Evolutionary conservation across 2,113 vertebrate genomes (phyloP).

Genomic region (Nycticryphes semicollaris): DNA sequence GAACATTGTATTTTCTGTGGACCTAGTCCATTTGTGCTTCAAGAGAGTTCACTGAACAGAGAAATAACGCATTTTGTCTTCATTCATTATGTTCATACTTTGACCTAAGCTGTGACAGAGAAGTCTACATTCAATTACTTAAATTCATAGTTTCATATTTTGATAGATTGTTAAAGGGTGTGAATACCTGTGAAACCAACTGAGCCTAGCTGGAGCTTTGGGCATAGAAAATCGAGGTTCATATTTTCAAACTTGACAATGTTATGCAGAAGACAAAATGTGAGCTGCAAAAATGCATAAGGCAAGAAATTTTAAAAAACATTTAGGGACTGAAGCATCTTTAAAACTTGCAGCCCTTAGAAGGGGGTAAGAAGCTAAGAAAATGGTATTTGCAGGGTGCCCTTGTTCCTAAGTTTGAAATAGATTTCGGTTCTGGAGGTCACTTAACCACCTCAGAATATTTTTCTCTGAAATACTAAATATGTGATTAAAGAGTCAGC

Average conservation of each 20-base stretch:
- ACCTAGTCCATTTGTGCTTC: neutral
- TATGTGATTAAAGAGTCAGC: slow-evolving; percentile 53
- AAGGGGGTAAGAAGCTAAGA: neutral
- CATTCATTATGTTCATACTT: neutral
- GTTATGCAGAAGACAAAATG: neutral
- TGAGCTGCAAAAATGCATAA: neutral
- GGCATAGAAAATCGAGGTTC: neutral
- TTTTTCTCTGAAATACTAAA: slow-evolving; percentile 15
- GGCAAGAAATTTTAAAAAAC: neutral
- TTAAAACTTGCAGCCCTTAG: neutral
- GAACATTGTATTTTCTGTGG: neutral
- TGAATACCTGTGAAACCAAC: neutral
- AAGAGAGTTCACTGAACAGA: neutral
- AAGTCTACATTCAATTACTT: neutral
- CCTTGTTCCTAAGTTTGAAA: neutral
- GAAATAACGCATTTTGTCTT: neutral
- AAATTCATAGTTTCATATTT: neutral
- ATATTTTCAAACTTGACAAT: neutral
- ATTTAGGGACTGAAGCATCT: neutral
- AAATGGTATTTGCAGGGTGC: neutral
- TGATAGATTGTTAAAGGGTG: neutral
- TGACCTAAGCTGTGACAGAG: neutral
- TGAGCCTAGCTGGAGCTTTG: neutral
- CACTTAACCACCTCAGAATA: slow-evolving; percentile 5
- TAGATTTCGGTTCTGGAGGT: neutral